Base-by-base conservation (phyloP, 2,888 invertebrate species). In the Archips crataeganus region DNA sequence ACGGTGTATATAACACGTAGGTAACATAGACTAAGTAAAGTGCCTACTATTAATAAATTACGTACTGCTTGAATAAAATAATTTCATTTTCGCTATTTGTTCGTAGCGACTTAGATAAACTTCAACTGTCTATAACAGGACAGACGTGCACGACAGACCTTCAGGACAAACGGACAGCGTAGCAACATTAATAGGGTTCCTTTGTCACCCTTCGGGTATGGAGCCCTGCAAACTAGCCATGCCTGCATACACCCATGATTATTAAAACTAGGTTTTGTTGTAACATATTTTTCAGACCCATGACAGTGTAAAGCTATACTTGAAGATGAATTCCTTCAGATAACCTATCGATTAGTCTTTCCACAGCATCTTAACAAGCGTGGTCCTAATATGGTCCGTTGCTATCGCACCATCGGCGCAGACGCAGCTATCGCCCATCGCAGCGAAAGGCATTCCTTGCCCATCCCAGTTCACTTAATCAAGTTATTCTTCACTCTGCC, bases 381-480 rank as follows among this genome's bases (percentile, higher is more conserved):
- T 32, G 36, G n/a, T 59, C 64, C 60, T 47, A 59, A 57, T 68
- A 70, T 42, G 47, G 63, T 34, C n/a, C 6, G 51, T 66, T 42
- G 61, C 10, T 54, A 65, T 70, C 65, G 49, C 34, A 42, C 9
- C 15, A 74, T 70, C 60, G 45, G 36, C 51, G 54, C 70, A 74
- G 54, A 23, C 69, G 70, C 73, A 59, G 59, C 54, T 65, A 70
- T 74, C 74, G 64, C 23, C 72, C 69, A 74, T 73, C 73, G 34
- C 62, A 60, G 65, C 63, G 66, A 67, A 68, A 59, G 64, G 64
- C 73, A 69, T 69, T 60, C 68, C 63, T 23, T 13, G 69, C 59
- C 73, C 68, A 73, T 57, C 69, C 69, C 73, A 51, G 72, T 47
- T 63, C 63, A 47, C n/a, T 67, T 73, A 65, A 74, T 74, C 74